Percentiles rank a stretch among this genome's conserved stretches.
Conservation (phyloP, 2,797 vertebrate genomes). For the Falco columbarius region DNA sequence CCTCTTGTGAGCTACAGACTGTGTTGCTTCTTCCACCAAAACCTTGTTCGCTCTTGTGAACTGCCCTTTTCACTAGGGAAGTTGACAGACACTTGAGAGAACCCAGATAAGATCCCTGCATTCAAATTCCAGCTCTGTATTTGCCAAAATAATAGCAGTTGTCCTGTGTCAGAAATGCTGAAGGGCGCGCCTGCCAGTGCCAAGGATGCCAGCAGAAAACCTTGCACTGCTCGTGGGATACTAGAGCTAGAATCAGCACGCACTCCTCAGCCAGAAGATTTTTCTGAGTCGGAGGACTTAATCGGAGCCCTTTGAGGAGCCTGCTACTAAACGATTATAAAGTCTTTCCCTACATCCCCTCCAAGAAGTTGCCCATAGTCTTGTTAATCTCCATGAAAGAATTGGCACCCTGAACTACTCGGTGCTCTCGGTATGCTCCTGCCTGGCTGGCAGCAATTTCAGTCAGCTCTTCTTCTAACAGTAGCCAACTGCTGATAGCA, state of each 20-base stretch:
- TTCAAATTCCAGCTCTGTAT: not conserved
- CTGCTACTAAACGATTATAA: not conserved
- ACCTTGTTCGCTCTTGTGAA: not conserved
- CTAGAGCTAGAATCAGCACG: not conserved
- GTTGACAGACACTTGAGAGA: not conserved
- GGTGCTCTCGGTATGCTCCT: not conserved
- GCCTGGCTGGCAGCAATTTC: not conserved
- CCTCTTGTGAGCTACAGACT: rapidly evolving
- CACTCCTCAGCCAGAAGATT: not conserved
- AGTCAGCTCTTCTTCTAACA: not conserved
- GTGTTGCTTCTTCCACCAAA: not conserved
- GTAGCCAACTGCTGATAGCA: not conserved
- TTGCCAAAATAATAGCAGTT: not conserved
- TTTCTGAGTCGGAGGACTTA: not conserved
- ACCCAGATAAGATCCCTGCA: not conserved
- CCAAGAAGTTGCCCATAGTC: not conserved
- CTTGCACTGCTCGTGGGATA: not conserved
- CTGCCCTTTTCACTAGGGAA: not conserved
- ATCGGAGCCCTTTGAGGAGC: not conserved
- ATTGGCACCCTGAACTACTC: not conserved
- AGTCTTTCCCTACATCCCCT: not conserved
- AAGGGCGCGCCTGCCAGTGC: not conserved
- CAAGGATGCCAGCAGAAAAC: not conserved
- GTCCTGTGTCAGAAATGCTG: not conserved
- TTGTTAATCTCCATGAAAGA: not conserved